Base-by-base conservation (phyloP, 2,888 invertebrate genomes). In the Pollenia amentaria region DNA sequence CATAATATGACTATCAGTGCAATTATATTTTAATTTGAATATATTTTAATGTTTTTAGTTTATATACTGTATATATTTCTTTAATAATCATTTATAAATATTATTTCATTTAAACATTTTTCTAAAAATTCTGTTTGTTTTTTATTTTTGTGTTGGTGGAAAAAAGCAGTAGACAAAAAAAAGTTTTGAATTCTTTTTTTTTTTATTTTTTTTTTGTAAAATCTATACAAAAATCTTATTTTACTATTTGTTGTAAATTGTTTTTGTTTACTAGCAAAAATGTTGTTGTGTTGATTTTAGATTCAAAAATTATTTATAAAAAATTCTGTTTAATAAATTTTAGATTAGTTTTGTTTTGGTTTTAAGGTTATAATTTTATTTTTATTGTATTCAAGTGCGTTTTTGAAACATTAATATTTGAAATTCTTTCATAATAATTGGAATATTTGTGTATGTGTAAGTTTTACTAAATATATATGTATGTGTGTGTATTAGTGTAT, bases 1-100 rank as follows among this genome's bases (percentile, higher is more conserved):
- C 83, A 77, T 87, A 87, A 84, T 81, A 87, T 84, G 80, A 77
- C 87, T 87, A 87, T 87, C 87, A 84, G 87, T 87, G 87, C 87
- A 87, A 87, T 87, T 84, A 87, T 77, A 69, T 53, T 78, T 83
- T 67, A 48, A 67, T 62, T 69, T 70, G 48, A 65, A 55, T 57
- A 70, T 70, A 53, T 69, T 51, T 48, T 38, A 69, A n/a, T 29
- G 21, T 46, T 65, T 29, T 10, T 14, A 12, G 29, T 48, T 73
- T 73, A 7, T 73, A 38, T 64, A 69, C 44, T 67, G 29, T 69
- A 51, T 69, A 48, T 81, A 76, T 81, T 57, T 55, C 51, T 81
- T 60, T 64, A 62, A 48, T 75, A 57, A 18, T 57, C 75, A 48
- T 55, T 67, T 51, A 51, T 73, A 73, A 81, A 65, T 76, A 77